Evolutionary conservation across 2,888 invertebrate genomes (phyloP).

Genomic region (Caenorhabditis sp.): DNA sequence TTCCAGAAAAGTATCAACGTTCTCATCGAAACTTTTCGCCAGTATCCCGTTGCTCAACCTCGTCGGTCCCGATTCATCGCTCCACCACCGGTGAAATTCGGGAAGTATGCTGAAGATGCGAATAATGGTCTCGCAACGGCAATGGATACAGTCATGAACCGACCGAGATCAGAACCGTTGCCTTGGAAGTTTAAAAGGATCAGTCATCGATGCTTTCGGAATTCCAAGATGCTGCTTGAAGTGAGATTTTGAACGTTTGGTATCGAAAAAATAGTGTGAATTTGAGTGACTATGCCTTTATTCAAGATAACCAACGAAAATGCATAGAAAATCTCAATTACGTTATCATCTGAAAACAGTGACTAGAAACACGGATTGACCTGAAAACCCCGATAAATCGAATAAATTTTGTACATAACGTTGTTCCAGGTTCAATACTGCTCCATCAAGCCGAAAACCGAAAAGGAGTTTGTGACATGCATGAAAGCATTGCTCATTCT

Average conservation of each 20-base stretch:
- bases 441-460: too few relatives aligned
- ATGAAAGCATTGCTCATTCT: constrained; percentile 58
- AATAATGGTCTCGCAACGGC: constrained; percentile 25
- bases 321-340: too few relatives aligned
- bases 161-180: constrained; percentile 31
- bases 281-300: too few relatives aligned
- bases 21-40: constrained; percentile 29
- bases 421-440: constrained; percentile 31
- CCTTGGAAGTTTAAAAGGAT: constrained; percentile 44
- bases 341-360: too few relatives aligned
- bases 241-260: constrained; percentile 22
- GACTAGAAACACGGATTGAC: too few relatives aligned
- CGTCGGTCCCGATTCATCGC: constrained; percentile 2
- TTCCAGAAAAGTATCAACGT: constrained; percentile 36
- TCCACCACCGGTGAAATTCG: constrained; percentile 34
- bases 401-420: too few relatives aligned
- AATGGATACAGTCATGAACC: constrained; percentile 45
- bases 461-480: constrained; percentile 43
- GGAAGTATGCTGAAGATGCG: constrained; percentile 40
- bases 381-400: too few relatives aligned
- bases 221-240: constrained; percentile 39
- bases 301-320: too few relatives aligned
- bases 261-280: too few relatives aligned
- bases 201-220: constrained; percentile 47
- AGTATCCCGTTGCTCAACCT: neutral